Evolutionary conservation across 2,113 vertebrate genomes (phyloP), one percentile per base, ranked within the genome.

Genomic region (Pseudois nayaur): DNA sequence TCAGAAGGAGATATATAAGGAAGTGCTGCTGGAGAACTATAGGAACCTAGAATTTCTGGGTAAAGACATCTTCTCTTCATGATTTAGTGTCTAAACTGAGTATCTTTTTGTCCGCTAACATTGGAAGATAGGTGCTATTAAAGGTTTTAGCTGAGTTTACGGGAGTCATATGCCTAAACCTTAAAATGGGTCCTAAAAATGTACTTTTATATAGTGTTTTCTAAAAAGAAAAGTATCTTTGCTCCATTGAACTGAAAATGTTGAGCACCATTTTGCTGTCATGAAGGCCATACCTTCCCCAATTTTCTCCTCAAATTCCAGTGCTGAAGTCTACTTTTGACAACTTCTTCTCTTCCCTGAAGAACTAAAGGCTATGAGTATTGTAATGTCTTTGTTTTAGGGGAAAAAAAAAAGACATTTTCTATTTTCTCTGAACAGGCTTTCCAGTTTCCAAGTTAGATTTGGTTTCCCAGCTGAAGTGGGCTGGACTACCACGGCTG

Each of bases 381-480:
- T 23, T 91, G 71, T 36, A 62, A 25, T 27, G 9, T 50, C 43
- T 94, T 93, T 79, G 7, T 79, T 91, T 60, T 87, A 3, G 91
- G 12, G 8, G 36, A 71, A 55, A 55, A 71, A 55, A 29, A 94
- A 52, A 7, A 60, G 59, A 19, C 19, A 40, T 40, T 96, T 97
- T 97, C 16, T 29, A 1, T 89, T 95, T 93, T 94, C 67, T 96
- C 89, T 87, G 93, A 94, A 71, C 71, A 98, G 98, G 97, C 12
- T 74, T 88, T 93, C 96, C 96, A 43, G 96, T 98, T 94, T 97
- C 98, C 57, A 97, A 95, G 33, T 78, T 98, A 87, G 97, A 98
- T 71, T 91, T 98, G 93, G 55, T 98, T 96, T 97, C 98, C n/a
- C 97, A 95, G 52, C 78, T 98, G 21, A 96, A 91, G 16, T 98